phyloP scores from a whole-genome alignment of 2,888 invertebrate species.

The Lasioglossum malachurum region DNA sequence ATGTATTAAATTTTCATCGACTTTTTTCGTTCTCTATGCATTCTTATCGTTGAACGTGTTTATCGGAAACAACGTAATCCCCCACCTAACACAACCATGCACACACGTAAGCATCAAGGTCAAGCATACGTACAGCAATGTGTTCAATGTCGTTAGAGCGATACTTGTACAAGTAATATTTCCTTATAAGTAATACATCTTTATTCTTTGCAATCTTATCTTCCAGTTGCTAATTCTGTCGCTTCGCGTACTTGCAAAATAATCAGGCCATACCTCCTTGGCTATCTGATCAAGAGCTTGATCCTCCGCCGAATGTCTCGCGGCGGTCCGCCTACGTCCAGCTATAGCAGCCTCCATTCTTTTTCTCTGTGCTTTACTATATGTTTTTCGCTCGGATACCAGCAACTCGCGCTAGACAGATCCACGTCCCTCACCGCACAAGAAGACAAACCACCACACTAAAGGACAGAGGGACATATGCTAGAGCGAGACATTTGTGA shows the following conservation, averaged over 20 bases:
- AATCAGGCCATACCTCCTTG: slow-evolving; percentile 92
- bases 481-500: slow-evolving; percentile 47
- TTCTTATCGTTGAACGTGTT: slow-evolving; percentile 22
- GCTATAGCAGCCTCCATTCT: slow-evolving; percentile 83
- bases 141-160: background rate
- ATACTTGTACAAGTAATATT: slow-evolving; percentile 2
- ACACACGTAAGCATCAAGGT: slow-evolving; percentile 46
- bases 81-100: slow-evolving; percentile 40
- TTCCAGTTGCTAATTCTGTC: background rate
- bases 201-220: background rate
- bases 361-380: slow-evolving; percentile 38
- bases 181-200: background rate
- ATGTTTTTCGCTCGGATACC: slow-evolving; percentile 36
- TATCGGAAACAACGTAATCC: slow-evolving; percentile 39
- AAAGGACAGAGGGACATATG: slow-evolving; percentile 61
- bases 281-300: slow-evolving; percentile 98
- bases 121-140: slow-evolving; percentile 46
- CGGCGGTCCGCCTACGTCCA: slow-evolving; percentile 92
- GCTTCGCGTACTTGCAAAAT: slow-evolving; percentile 38
- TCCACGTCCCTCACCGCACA: slow-evolving; percentile 54
- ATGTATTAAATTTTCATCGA: slow-evolving; percentile 8
- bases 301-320: slow-evolving; percentile 97
- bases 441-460: slow-evolving; percentile 65
- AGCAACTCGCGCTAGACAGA: slow-evolving; percentile 43
- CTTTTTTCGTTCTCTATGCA: background rate